Evolutionary conservation across 2,797 vertebrate species (phyloP).

Genomic region (Craterocephalus amniculus): DNA sequence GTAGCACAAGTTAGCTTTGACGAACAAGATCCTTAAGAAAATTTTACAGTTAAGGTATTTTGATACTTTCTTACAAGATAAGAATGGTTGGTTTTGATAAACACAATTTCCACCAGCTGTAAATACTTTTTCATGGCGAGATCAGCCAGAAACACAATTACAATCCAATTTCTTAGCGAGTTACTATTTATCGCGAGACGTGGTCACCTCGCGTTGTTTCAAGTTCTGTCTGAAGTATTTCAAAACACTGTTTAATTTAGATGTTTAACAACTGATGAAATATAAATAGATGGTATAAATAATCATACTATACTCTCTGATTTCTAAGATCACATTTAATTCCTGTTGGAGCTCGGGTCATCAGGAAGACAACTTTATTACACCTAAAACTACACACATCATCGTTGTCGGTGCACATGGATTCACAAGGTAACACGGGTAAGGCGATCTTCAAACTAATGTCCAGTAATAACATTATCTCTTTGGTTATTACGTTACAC

Average conservation of each 20-base stretch:
- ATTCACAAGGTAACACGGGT: slow-evolving; percentile 60
- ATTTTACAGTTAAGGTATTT: background rate
- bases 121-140: background rate
- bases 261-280: background rate
- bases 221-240: too few species aligned
- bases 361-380: slow-evolving; percentile 7
- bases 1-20: slow-evolving; percentile 22
- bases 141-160: background rate
- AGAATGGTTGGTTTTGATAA: background rate
- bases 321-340: background rate
- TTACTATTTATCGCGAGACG: slow-evolving; percentile 3
- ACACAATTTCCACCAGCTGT: background rate
- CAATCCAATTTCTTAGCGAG: background rate
- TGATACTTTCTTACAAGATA: background rate
- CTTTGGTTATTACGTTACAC: background rate
- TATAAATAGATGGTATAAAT: background rate
- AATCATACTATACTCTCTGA: background rate
- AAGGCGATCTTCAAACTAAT: background rate
- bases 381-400: slow-evolving; percentile 8
- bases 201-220: background rate
- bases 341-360: background rate
- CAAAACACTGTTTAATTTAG: too few species aligned
- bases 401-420: slow-evolving; percentile 40
- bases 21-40: background rate
- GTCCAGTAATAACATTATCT: background rate